Evolutionary conservation across 2,113 vertebrate genomes (phyloP).

Genomic region (Penelope pileata): DNA sequence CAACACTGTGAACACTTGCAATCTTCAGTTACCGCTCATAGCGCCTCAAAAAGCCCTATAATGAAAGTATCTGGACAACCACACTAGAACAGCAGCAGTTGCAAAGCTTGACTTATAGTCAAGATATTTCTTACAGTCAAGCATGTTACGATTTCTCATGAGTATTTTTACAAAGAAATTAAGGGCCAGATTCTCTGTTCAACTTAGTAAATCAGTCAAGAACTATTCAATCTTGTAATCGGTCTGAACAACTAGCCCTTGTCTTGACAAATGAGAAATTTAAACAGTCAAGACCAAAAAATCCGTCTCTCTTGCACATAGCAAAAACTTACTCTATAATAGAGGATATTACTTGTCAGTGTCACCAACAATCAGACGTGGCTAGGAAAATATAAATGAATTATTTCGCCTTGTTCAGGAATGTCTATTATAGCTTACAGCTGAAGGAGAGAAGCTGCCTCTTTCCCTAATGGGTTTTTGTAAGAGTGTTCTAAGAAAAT

Average conservation of each 20-base stretch:
- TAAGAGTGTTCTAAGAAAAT: neutral
- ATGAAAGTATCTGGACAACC: neutral
- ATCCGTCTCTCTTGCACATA: neutral
- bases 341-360: neutral
- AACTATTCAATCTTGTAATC: neutral
- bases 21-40: neutral
- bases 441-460: neutral
- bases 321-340: neutral
- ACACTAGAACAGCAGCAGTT: neutral
- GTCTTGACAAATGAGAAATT: neutral
- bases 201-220: neutral
- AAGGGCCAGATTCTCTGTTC: neutral
- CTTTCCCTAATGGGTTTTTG: neutral
- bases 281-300: neutral
- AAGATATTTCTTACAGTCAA: neutral
- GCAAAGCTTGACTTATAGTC: neutral
- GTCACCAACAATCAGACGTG: neutral
- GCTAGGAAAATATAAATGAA: neutral
- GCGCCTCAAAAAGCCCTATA: neutral
- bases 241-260: neutral
- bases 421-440: neutral
- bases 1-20: slow-evolving; percentile 23
- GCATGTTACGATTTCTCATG: neutral
- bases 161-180: neutral
- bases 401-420: neutral